Evolutionary conservation across 2,113 vertebrate genomes (phyloP).

Genomic region (Callospermophilus lateralis): DNA sequence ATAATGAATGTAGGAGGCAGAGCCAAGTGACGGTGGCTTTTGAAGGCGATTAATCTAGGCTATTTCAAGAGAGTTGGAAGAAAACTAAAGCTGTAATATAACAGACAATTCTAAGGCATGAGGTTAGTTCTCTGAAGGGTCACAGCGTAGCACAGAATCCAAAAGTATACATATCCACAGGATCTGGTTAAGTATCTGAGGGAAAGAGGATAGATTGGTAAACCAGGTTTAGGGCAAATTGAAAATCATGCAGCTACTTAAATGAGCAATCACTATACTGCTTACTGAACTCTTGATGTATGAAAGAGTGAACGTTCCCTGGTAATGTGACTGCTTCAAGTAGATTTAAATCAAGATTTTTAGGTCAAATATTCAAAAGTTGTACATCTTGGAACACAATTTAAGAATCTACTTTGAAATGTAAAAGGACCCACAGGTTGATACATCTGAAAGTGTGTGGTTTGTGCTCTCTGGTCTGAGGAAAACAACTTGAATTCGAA

Average conservation of each 20-base stretch:
- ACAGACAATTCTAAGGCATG: neutral
- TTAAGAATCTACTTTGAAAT: neutral
- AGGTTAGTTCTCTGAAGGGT: neutral
- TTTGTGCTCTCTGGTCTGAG: neutral
- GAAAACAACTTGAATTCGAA: neutral
- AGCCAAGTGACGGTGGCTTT: neutral
- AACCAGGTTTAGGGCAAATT: rapidly evolving
- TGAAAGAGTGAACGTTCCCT: neutral
- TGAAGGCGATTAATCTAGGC: neutral
- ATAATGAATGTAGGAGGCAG: neutral
- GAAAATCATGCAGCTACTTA: neutral
- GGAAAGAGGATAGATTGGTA: rapidly evolving
- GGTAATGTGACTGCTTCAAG: neutral
- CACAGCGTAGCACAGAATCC: neutral
- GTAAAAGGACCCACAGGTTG: neutral
- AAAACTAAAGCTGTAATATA: neutral
- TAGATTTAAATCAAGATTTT: neutral
- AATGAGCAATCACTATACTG: neutral
- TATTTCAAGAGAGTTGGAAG: neutral
- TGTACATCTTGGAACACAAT: neutral
- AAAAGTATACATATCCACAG: neutral
- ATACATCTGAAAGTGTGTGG: neutral
- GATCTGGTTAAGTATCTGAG: rapidly evolving
- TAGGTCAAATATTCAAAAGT: neutral
- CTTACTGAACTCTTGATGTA: neutral